phyloP scores from a whole-genome alignment of 2,888 invertebrate genomes.

The Oligia strigilis region DNA sequence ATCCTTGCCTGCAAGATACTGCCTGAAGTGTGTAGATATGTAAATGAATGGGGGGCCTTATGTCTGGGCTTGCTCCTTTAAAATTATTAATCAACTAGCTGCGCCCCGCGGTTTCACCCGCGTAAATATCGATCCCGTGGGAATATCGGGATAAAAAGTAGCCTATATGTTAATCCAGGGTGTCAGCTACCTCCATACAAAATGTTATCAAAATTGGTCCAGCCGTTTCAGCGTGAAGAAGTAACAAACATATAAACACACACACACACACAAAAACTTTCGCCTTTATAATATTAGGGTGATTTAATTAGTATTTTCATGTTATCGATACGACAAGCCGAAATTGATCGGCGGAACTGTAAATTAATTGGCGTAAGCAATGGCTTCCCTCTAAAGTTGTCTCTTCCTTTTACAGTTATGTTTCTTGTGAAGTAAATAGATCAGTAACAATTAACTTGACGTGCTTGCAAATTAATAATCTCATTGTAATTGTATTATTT shows the following conservation, averaged over 20 bases:
- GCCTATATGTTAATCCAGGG: too few relatives aligned
- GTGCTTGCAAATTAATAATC: background rate
- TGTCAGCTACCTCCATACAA: too few relatives aligned
- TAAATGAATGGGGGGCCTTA: background rate
- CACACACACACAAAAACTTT: too few relatives aligned
- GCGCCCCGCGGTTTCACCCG: too few relatives aligned
- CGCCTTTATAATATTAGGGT: too few relatives aligned
- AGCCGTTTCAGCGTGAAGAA: too few relatives aligned
- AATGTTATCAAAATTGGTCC: too few relatives aligned
- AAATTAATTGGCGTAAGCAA: background rate
- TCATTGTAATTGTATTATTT: background rate
- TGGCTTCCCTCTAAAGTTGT: background rate
- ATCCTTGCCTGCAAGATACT: background rate
- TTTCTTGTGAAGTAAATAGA: background rate
- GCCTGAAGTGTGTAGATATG: background rate
- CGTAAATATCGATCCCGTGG: too few relatives aligned
- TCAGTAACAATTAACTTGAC: background rate
- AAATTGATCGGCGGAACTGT: background rate
- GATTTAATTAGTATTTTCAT: background rate
- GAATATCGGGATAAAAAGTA: too few relatives aligned
- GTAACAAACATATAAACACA: too few relatives aligned
- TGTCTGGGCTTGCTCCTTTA: background rate
- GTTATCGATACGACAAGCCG: background rate
- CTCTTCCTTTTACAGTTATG: background rate
- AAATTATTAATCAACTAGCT: background rate